These are phyloP conservation scores for Ooceraea biroi DNA, from an alignment of 1,140 invertebrate genomes.

Conservation along the genomic window DNA sequence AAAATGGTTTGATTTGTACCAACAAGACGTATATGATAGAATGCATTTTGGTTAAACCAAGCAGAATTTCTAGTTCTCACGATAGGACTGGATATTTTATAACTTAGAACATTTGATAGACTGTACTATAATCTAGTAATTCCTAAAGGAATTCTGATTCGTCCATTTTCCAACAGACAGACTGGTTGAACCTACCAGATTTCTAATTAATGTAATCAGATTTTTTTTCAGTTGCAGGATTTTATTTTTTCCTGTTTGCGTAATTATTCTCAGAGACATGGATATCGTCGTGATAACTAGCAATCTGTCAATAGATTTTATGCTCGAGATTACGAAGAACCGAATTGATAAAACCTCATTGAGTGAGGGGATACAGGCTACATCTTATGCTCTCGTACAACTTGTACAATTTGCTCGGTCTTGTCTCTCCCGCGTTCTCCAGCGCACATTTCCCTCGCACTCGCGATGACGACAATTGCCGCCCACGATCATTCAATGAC, in stretches of 20 bases:
- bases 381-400: slow-evolving; percentile 25
- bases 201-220: too few species aligned
- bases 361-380: neutral
- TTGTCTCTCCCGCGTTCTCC: neutral
- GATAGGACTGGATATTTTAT: too few species aligned
- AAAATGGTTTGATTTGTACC: too few species aligned
- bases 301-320: neutral
- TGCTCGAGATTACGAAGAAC: slow-evolving; percentile 4
- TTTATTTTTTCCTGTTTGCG: neutral
- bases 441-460: neutral
- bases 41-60: too few species aligned
- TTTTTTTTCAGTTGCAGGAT: too few species aligned
- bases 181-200: too few species aligned
- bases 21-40: too few species aligned
- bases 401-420: neutral
- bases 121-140: too few species aligned
- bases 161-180: too few species aligned
- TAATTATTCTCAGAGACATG: neutral
- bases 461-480: slow-evolving; percentile 33
- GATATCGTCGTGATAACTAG: slow-evolving; percentile 10
- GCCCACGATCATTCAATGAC: slow-evolving; percentile 53
- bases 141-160: too few species aligned
- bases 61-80: too few species aligned
- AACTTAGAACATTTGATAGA: too few species aligned
- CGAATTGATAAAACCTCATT: slow-evolving; percentile 7